These are phyloP conservation scores for Pedionomus torquatus DNA, from an alignment of 2,113 vertebrate genomes.

Conservation along the genomic window DNA sequence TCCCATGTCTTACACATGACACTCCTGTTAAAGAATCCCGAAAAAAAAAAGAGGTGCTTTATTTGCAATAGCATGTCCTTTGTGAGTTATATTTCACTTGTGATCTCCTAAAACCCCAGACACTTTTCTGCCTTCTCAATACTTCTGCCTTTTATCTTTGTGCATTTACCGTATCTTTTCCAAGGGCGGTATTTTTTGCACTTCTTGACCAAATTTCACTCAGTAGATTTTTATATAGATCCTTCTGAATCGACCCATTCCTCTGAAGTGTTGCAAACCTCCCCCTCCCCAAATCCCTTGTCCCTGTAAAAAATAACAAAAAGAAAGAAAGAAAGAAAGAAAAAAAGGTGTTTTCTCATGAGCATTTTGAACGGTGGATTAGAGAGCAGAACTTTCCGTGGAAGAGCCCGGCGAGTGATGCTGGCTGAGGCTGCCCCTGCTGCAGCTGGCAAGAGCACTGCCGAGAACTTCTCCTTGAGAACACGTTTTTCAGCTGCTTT, in stretches of 20 bases:
- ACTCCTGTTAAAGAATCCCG: constrained; percentile 63
- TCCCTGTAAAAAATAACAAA: not conserved
- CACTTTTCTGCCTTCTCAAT: not conserved
- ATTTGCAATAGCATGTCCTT: constrained; percentile 58
- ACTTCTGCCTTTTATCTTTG: not conserved
- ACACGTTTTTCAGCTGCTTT: not conserved
- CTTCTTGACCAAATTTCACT: not conserved
- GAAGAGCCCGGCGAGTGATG: rapidly evolving
- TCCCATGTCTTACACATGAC: constrained; percentile 73
- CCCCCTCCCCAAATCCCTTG: rapidly evolving
- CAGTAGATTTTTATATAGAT: not conserved
- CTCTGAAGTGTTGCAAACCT: not conserved
- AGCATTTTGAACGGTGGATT: not conserved
- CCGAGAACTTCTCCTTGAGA: not conserved
- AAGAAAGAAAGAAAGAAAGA: not conserved
- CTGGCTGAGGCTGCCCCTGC: not conserved
- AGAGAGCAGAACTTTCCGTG: not conserved
- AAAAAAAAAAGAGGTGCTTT: constrained; percentile 52
- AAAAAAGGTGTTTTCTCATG: not conserved
- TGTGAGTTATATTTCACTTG: constrained; percentile 28
- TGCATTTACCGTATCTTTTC: not conserved
- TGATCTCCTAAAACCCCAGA: not conserved
- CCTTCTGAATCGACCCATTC: not conserved
- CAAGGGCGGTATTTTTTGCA: not conserved
- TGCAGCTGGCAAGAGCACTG: not conserved